phyloP scores from a whole-genome alignment of 2,113 vertebrate species.

The Columbina picui region DNA sequence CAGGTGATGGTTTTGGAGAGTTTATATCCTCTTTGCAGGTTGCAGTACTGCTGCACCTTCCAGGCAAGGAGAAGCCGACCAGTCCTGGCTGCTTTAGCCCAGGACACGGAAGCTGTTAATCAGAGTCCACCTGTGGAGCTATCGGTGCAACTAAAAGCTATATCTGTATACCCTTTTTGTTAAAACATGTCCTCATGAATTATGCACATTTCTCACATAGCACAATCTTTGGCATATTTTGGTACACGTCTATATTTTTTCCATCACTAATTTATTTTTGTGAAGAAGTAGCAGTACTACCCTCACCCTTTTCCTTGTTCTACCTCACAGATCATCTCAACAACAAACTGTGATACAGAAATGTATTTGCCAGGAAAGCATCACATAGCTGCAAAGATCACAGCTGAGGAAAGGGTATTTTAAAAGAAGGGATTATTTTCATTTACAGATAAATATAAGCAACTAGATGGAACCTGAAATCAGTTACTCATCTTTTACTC shows the following conservation, averaged over 20 bases:
- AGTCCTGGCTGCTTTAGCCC: background rate
- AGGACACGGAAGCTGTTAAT: background rate
- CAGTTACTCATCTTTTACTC: background rate
- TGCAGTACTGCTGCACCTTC: accelerated
- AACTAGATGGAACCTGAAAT: background rate
- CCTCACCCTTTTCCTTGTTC: background rate
- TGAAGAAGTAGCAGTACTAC: background rate
- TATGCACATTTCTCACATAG: background rate
- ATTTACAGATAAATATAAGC: background rate
- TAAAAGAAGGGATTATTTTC: background rate
- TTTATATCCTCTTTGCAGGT: background rate
- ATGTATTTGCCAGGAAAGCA: background rate
- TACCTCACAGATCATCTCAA: background rate
- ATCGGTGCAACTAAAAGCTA: background rate
- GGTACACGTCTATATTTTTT: background rate
- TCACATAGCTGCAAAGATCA: background rate
- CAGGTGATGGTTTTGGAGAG: background rate
- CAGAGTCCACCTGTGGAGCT: background rate
- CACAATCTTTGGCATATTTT: background rate
- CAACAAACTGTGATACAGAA: background rate
- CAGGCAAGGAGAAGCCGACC: background rate
- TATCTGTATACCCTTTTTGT: background rate
- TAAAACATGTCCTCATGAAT: background rate
- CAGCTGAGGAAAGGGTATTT: background rate
- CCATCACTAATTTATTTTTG: background rate